phyloP scores from a whole-genome alignment of 92 coral and sea anemone genomes.

The Parazoanthus atlanticus region DNA sequence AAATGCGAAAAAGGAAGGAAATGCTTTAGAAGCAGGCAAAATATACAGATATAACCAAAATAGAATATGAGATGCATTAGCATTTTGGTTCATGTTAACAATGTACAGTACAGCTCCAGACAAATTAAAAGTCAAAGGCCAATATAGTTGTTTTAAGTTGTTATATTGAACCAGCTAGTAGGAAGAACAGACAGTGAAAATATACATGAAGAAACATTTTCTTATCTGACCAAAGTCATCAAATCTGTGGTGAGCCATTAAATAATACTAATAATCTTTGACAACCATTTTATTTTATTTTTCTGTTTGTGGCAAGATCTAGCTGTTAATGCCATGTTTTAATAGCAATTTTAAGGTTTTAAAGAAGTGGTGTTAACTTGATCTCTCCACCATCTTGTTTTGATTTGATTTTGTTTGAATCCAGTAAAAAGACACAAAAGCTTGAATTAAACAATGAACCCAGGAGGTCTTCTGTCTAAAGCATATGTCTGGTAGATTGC shows the following conservation, averaged over 20 bases:
- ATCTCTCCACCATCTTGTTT: neutral
- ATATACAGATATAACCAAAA: neutral
- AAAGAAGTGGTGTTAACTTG: neutral
- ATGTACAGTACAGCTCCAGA: too few relatives aligned
- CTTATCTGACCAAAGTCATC: neutral
- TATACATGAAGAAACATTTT: too few relatives aligned
- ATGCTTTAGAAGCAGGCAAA: neutral
- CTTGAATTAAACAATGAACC: neutral
- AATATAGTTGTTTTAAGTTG: too few relatives aligned
- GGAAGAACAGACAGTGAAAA: neutral
- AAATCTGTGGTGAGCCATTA: neutral
- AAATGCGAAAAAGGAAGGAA: neutral
- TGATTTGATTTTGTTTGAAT: neutral
- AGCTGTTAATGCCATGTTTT: neutral
- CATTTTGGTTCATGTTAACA: too few relatives aligned
- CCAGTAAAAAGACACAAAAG: neutral
- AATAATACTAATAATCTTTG: neutral
- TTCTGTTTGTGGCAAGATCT: neutral
- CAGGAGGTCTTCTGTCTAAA: neutral
- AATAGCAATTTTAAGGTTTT: neutral
- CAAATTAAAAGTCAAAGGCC: neutral
- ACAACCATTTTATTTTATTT: neutral
- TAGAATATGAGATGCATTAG: neutral
- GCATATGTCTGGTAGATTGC: neutral
- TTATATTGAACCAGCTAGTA: neutral